These are phyloP conservation scores for Sinelater perroti DNA, from an alignment of 2,888 invertebrate species.

Conservation along the genomic window DNA sequence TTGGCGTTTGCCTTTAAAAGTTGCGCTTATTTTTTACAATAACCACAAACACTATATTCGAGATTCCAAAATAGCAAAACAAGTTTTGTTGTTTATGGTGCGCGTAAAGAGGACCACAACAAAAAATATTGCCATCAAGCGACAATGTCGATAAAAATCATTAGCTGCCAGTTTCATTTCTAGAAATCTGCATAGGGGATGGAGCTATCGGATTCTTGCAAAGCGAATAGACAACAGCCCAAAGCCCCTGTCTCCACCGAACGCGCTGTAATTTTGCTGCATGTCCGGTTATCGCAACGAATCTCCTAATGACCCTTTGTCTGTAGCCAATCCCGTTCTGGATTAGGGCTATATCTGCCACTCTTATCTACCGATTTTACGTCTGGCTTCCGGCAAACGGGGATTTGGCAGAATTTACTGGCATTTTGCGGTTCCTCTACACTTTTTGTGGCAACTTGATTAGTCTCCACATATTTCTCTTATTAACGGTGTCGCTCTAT, in stretches of 20 bases:
- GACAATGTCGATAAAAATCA: too few species aligned
- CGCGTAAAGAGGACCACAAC: too few species aligned
- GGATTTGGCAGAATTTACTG: conserved; percentile 31
- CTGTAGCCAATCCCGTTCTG: conserved; percentile 35
- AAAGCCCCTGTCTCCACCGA: conserved; percentile 24
- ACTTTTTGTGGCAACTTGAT: conserved; percentile 1
- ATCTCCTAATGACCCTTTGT: conserved; percentile 37
- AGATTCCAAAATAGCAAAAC: too few species aligned
- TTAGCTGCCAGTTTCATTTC: too few species aligned
- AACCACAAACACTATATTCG: too few species aligned
- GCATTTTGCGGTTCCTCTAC: conserved; percentile 14
- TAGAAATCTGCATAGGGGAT: conserved; percentile 1
- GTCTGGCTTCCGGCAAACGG: conserved; percentile 33
- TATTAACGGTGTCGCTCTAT: too few species aligned
- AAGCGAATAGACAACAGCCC: conserved; percentile 13
- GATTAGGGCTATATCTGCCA: conserved; percentile 34
- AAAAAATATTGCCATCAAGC: too few species aligned
- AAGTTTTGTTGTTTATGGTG: too few species aligned
- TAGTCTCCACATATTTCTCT: too few species aligned
- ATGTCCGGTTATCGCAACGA: conserved; percentile 36
- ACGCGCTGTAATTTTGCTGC: conserved; percentile 28
- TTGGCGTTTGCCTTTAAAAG: too few species aligned
- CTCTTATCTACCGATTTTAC: conserved; percentile 34
- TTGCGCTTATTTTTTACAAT: too few species aligned
- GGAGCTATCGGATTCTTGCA: background rate